Evolutionary conservation across 2,888 invertebrate genomes (phyloP).

Genomic region (Panorpa germanica): DNA sequence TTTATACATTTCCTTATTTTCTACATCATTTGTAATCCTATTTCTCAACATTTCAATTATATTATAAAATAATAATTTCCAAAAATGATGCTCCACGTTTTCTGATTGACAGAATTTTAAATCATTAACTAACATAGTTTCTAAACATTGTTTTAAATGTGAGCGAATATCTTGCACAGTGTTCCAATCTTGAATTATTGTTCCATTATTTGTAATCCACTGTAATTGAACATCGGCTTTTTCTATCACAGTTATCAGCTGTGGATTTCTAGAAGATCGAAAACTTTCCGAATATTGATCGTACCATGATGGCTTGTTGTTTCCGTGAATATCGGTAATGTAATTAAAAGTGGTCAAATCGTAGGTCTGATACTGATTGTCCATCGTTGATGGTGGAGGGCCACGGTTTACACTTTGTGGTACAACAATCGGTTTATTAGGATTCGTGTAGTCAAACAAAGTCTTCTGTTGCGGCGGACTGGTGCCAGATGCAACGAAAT

Average conservation of each 20-base stretch:
- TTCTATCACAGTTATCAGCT: slow-evolving; percentile 42
- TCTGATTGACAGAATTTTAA: slow-evolving; percentile 73
- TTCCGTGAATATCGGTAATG: no score
- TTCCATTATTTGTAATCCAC: slow-evolving; percentile 36
- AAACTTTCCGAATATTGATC: slow-evolving; percentile 37
- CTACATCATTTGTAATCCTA: slow-evolving; percentile 36
- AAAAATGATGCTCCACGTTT: slow-evolving; percentile 77
- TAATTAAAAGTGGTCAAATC: no score
- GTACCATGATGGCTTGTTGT: slow-evolving; percentile 32
- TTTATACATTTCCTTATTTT: slow-evolving; percentile 43
- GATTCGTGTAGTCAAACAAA: slow-evolving; percentile 42
- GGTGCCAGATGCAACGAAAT: slow-evolving; percentile 10
- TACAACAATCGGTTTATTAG: slow-evolving; percentile 52
- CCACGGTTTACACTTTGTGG: slow-evolving; percentile 20
- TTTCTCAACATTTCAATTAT: slow-evolving; percentile 69
- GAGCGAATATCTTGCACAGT: slow-evolving; percentile 40
- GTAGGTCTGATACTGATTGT: not conserved
- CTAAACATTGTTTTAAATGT: slow-evolving; percentile 42
- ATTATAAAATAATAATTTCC: slow-evolving; percentile 80
- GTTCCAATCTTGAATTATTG: slow-evolving; percentile 43
- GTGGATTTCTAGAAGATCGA: slow-evolving; percentile 37
- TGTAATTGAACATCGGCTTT: slow-evolving; percentile 48
- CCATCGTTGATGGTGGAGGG: slow-evolving; percentile 8
- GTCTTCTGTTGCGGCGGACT: slow-evolving; percentile 25
- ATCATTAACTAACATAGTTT: slow-evolving; percentile 51